Evolutionary conservation across 2,113 vertebrate genomes (phyloP), one percentile per base, ranked within the genome.

Genomic region (Recurvirostra avosetta): DNA sequence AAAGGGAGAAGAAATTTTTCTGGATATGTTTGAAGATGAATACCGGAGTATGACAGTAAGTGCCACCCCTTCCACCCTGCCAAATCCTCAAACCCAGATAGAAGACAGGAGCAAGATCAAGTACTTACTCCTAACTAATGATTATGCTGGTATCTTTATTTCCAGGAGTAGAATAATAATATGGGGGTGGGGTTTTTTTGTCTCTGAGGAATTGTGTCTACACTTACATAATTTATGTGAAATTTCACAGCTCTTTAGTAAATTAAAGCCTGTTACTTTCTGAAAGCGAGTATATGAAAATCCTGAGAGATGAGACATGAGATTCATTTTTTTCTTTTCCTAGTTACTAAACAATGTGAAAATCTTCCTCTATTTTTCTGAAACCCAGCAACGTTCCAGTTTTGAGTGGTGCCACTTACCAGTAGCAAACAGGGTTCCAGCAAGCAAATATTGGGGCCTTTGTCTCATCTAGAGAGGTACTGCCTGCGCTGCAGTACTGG

Each of bases 1-100:
- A 29, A 97, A 99, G 99, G 99, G 99, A 55, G 99, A 99, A 97
- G 99, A 99, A 94, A 99, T 99, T 91, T 99, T 99, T 88, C 96
- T 99, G 98, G 99, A 99, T 97, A 99, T 99, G 99, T 99, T 99
- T 98, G 99, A 99, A 97, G 99, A 99, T 53, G 99, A 99, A 78
- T 99, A 99, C 97, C 98, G 99, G 93, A 99, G 99, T 95, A 99
- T 99, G 99, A 99, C 98, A 59, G 99, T 99, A 91, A 98, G 99
- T 97, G 52, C 62, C 41, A 61, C 49, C 52, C 26, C 19, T 72
- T 73, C 30, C 4, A 2, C 50, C 34, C 26, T 49, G 36, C 34
- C 55, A 58, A 5, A 32, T 40, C 47, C 40, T 86, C 67, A 66
- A 53, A 53, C 16, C 11, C 58, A 75, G 32, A 58, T 41, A 38